Conservation (phyloP, 2,113 vertebrate species). For the Polypterus bichir region DNA sequence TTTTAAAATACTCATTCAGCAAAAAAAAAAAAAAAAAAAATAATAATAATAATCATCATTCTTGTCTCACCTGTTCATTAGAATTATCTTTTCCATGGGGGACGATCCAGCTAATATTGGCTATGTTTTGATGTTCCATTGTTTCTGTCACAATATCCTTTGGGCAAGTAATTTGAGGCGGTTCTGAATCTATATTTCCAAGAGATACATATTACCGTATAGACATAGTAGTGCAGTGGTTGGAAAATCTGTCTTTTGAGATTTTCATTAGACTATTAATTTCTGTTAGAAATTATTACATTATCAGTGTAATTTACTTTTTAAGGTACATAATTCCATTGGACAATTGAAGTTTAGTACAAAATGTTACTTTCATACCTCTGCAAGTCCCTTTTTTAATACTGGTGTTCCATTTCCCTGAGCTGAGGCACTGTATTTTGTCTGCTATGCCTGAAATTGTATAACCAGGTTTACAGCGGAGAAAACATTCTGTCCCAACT, state of each 20-base stretch:
- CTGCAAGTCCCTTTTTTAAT: conserved; percentile 62
- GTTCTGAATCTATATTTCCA: conserved; percentile 58
- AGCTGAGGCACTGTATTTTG: conserved; percentile 62
- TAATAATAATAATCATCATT: too few species aligned
- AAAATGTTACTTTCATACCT: conserved; percentile 48
- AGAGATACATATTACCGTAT: neutral
- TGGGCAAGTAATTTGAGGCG: conserved; percentile 73
- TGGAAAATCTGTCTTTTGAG: too few species aligned
- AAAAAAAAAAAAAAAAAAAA: too few species aligned
- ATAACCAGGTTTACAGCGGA: conserved; percentile 74
- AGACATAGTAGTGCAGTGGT: too few species aligned
- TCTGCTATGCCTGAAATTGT: conserved; percentile 56
- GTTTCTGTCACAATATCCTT: conserved; percentile 60
- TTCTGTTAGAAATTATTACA: too few species aligned
- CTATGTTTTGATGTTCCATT: conserved; percentile 66
- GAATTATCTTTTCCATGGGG: conserved; percentile 75
- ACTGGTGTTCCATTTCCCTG: conserved; percentile 72
- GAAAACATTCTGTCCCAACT: conserved; percentile 56
- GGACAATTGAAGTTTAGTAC: too few species aligned
- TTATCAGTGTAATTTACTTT: too few species aligned
- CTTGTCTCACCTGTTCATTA: conserved; percentile 61
- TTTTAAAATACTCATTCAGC: too few species aligned
- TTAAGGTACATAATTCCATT: too few species aligned
- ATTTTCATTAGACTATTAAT: too few species aligned
- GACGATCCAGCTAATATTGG: conserved; percentile 68